Conservation (phyloP, 2,888 invertebrate species). For the Morpho helenor region DNA sequence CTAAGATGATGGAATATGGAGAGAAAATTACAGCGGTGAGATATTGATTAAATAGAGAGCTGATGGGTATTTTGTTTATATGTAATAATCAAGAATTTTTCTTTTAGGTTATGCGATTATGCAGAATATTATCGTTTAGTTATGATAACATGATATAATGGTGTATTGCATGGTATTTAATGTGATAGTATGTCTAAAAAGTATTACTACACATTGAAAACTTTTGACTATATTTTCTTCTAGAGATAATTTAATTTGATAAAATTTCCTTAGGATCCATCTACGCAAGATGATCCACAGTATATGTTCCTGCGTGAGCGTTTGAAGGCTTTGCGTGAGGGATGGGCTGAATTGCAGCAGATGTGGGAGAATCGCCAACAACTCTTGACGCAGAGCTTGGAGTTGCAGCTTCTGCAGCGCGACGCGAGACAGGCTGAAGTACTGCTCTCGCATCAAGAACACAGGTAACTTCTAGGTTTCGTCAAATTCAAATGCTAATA, state of each 20-base stretch:
- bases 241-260: neutral
- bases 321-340: conserved; percentile 97
- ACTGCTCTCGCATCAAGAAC: conserved; percentile 98
- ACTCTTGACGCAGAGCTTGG: conserved; percentile 95
- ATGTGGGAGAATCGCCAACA: conserved; percentile 99
- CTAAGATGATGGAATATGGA: conserved; percentile 99
- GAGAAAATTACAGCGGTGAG: conserved; percentile 92
- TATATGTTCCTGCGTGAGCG: conserved; percentile 99
- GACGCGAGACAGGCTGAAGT: conserved; percentile 99
- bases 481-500: no score
- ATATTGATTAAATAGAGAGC: conserved; percentile 3
- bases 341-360: conserved; percentile 99
- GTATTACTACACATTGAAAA: no score
- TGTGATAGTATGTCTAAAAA: no score
- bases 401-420: conserved; percentile 96
- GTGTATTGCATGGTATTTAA: no score
- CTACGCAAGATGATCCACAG: conserved; percentile 97
- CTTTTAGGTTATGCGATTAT: no score
- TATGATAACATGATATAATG: no score
- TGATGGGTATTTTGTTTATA: no score
- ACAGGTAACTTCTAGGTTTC: conserved; percentile 73
- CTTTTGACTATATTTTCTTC: no score
- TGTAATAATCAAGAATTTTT: no score
- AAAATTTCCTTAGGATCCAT: conserved; percentile 80
- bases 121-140: no score